These are phyloP conservation scores for Cephalopachus bancanus DNA, from an alignment of 2,797 vertebrate species.

Conservation along the genomic window DNA sequence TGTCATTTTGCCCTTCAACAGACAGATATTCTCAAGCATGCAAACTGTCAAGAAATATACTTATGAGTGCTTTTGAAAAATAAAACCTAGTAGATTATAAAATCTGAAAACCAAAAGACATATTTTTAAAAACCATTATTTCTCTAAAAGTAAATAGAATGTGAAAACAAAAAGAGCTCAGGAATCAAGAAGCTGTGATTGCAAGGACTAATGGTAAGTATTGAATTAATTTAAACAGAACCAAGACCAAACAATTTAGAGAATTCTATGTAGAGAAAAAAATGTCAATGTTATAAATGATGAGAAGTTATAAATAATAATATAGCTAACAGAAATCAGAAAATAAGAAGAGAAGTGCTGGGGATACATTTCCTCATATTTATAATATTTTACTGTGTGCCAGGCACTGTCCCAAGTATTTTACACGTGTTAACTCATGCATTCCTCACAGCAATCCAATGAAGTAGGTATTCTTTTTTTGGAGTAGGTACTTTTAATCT, in stretches of 20 bases:
- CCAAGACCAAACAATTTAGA: not conserved
- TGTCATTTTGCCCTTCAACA: not conserved
- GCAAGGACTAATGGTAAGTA: not conserved
- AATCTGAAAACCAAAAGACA: conserved; percentile 45
- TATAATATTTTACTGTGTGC: not conserved
- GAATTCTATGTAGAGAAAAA: not conserved
- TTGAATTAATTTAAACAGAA: conserved; percentile 56
- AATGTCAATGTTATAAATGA: conserved; percentile 1
- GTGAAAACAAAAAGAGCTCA: conserved; percentile 43
- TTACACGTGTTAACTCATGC: conserved; percentile 13
- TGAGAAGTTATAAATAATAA: conserved; percentile 44
- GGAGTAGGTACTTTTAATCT: not conserved
- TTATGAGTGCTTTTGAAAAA: not conserved
- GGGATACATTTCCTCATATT: conserved; percentile 1
- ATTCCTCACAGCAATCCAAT: conserved; percentile 5
- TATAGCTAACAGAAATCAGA: conserved; percentile 46
- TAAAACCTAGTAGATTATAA: not conserved
- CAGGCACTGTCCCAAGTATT: conserved; percentile 10
- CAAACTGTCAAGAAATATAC: conserved; percentile 35
- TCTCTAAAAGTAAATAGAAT: too few relatives aligned
- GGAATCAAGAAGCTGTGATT: conserved; percentile 12
- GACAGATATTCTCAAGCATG: conserved; percentile 22
- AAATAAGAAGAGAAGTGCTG: not conserved
- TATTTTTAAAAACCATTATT: not conserved
- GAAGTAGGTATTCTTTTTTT: not conserved